Conservation (phyloP, 2,888 invertebrate genomes). For the Dasypolia templi region DNA sequence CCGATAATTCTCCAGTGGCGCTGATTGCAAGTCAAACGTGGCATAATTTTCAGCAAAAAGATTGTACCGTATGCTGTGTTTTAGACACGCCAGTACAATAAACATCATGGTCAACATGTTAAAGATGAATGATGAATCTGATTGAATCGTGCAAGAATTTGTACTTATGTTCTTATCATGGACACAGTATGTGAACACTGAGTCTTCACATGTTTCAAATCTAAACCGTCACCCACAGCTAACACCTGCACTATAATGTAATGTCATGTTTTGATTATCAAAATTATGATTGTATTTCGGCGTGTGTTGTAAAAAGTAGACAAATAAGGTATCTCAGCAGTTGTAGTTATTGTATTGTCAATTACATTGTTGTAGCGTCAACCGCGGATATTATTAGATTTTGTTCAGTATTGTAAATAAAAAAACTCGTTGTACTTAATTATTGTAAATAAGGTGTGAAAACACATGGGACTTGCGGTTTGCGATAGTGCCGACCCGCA, state of each 20-base stretch:
- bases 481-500: neutral
- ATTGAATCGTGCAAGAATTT: neutral
- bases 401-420: conserved; percentile 74
- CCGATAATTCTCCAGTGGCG: neutral
- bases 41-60: neutral
- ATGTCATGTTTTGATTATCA: neutral
- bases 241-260: neutral
- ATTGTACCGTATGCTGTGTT: neutral
- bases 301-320: conserved; percentile 51
- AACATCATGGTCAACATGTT: conserved; percentile 2
- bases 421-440: conserved; percentile 59
- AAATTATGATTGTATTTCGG: conserved; percentile 2
- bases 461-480: neutral
- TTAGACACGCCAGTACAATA: neutral
- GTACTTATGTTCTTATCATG: neutral
- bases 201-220: neutral
- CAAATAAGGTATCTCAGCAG: conserved; percentile 26
- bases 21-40: neutral
- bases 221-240: neutral
- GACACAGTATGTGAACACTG: neutral
- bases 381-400: conserved; percentile 42
- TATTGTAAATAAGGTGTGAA: conserved; percentile 70
- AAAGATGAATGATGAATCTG: neutral
- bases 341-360: conserved; percentile 59
- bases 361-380: conserved; percentile 48